Evolutionary conservation across 2,797 vertebrate genomes (phyloP), one percentile per base, ranked within the genome.

Genomic region (Intellagama lesueurii): DNA sequence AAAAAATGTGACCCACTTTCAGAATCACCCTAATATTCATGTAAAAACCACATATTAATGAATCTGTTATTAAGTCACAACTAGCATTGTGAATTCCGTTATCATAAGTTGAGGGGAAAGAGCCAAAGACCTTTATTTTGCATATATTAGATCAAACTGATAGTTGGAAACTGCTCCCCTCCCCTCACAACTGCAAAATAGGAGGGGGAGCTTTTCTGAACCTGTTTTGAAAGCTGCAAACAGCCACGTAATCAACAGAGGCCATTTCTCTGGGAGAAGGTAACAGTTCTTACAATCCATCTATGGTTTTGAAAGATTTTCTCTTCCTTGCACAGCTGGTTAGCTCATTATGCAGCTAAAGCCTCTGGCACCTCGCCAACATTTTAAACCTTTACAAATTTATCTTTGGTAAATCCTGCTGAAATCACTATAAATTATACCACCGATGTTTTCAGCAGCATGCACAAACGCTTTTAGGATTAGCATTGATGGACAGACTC

Each of bases 391-490:
- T 12, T 24, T 24, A 84, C 19, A 56, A 60, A 70, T 35, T 56
- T 87, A 80, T 87, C 12, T 64, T 44, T 60, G n/a, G 26, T 16
- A 44, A 80, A 85, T 89, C 40, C 66, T 32, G 2, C 35, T 72
- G 68, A 84, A 79, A 80, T 26, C 40, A 72, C 66, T 78, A 56
- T n/a, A 44, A 60, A 70, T 72, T 70, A 79, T 17, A 70, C 40
- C 40, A 60, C 9, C 75, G 26, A 24, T 22, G 17, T 72, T 73
- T 52, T 82, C 32, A 3, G 32, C 72, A n/a, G 17, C 56, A 17
- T 78, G 47, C 49, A 83, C 78, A 88, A 69, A 52, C 5, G 24
- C 24, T 78, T 76, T 64, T 32, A 83, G 66, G 49, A 89, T 66
- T 19, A 70, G 30, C 1, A 7, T 7, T 70, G 75, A 40, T 19